Evolutionary conservation across 2,113 vertebrate genomes (phyloP).

Genomic region (Vulpes lagopus): DNA sequence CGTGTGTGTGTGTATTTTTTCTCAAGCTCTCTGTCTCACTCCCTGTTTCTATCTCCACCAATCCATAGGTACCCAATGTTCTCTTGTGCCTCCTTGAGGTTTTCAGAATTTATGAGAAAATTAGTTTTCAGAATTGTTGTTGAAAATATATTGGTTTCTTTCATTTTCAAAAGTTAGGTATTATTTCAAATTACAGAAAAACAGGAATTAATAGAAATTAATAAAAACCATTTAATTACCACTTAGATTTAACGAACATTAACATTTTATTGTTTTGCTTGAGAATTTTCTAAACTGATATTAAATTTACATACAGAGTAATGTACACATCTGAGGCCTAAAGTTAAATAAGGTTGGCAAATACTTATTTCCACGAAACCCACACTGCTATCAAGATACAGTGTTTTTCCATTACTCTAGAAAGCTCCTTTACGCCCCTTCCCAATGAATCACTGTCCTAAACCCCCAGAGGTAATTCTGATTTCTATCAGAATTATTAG

Average conservation of each 20-base stretch:
- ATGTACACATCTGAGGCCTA: not conserved
- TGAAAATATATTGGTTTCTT: not conserved
- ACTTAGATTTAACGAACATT: not conserved
- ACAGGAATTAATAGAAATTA: not conserved
- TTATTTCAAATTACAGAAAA: not conserved
- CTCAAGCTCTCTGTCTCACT: fast-evolving
- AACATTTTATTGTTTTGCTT: not conserved
- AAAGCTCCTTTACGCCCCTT: not conserved
- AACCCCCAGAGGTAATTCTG: not conserved
- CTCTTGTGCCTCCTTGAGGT: not conserved
- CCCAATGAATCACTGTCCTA: not conserved
- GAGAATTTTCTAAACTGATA: not conserved
- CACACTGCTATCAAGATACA: not conserved
- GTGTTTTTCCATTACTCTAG: not conserved
- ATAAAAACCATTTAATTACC: not conserved
- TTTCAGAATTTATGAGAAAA: not conserved
- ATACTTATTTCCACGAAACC: not conserved
- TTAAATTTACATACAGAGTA: slow-evolving; percentile 20
- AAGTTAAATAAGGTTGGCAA: not conserved
- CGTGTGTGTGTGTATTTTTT: fast-evolving
- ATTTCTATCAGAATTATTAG: not conserved
- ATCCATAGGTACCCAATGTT: fast-evolving
- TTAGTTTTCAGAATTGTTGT: not conserved
- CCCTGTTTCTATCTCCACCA: not conserved
- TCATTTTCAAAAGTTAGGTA: not conserved